A percentile compares a stretch with the other conserved stretches of the same genome.
These are phyloP conservation scores for Cercopithecus mona DNA, from an alignment of 2,113 vertebrate genomes.

Conservation along the genomic window DNA sequence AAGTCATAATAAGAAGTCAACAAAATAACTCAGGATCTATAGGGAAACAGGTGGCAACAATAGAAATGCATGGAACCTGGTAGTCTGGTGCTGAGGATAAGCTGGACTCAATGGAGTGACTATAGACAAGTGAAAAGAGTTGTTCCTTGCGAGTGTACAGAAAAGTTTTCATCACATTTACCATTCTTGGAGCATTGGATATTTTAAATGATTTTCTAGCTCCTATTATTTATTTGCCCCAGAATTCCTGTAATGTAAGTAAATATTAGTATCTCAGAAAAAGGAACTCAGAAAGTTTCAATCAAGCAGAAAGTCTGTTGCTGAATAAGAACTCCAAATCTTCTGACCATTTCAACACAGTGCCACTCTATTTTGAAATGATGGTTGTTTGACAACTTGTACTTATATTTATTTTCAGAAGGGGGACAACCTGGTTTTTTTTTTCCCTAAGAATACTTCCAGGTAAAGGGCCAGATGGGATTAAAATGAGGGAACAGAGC, in stretches of 20 bases:
- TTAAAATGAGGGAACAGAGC: constrained; percentile 29
- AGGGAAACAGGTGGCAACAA: accelerated
- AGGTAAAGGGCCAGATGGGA: constrained; percentile 27
- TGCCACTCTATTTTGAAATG: accelerated
- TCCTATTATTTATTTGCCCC: background rate
- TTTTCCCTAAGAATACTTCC: background rate
- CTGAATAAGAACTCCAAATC: background rate
- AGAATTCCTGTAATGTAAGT: background rate
- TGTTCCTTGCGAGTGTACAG: accelerated
- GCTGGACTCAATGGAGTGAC: background rate
- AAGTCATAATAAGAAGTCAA: background rate
- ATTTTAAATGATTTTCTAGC: background rate
- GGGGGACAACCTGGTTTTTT: background rate
- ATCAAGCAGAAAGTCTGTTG: background rate
- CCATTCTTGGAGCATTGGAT: background rate
- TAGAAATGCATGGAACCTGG: accelerated
- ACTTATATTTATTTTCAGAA: background rate
- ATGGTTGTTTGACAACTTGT: background rate
- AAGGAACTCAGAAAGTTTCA: background rate
- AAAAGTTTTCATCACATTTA: background rate
- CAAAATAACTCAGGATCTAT: background rate
- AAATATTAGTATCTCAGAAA: background rate
- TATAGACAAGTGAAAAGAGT: accelerated
- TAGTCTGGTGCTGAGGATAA: accelerated
- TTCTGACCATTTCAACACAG: background rate